Base-by-base conservation (phyloP, 2,797 vertebrate species). In the Capromys pilorides region DNA sequence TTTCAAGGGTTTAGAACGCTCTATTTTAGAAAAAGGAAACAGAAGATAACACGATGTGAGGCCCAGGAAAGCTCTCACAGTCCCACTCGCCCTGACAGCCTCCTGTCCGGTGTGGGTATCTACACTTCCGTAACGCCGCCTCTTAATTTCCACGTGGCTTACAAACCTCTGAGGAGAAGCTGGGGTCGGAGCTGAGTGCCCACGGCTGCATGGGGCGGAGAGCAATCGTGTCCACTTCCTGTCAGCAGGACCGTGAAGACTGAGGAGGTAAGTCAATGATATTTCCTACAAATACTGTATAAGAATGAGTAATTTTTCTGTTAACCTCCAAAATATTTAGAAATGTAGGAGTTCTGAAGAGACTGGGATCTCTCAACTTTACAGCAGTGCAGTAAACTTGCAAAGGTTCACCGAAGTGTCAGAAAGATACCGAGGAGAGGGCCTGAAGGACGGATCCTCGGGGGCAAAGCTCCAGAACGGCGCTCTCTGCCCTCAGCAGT, bases 221-320 rank as follows among this genome's bases (percentile, higher is more conserved):
- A 66, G 21, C 77, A 5, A 78, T 31, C 2, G 24, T 18, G 83
- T 84, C 57, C 31, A 51, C 45, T 83, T 90, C 54, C 61, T 57
- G 45, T 79, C 69, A 92, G 62, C 45, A 95, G 94, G 77, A 75
- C 66, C 49, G 59, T 4, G 24, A 82, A 75, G 77, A 83, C 88
- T 94, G 66, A 79, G n/a, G n/a, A 96, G 82, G 33, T 49, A 11
- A 75, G 78, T 93, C 96, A 88, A 95, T 78, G 59, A 84, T 45
- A 51, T 90, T 24, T 80, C 64, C 86, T 28, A 91, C 39, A n/a
- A 91, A 69, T 64, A 86, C n/a, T 93, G 5, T 75, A 39, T 24
- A 92, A 45, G 18, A 92, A 90, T 64, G 62, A 86, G 2, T 67
- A 69, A 75, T 82, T 66, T 51, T 67, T 88, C 28, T 71, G 93